Percentiles rank a stretch among this genome's conserved stretches.
Conservation (phyloP, 2,113 vertebrate genomes). For the Sturnira hondurensis region DNA sequence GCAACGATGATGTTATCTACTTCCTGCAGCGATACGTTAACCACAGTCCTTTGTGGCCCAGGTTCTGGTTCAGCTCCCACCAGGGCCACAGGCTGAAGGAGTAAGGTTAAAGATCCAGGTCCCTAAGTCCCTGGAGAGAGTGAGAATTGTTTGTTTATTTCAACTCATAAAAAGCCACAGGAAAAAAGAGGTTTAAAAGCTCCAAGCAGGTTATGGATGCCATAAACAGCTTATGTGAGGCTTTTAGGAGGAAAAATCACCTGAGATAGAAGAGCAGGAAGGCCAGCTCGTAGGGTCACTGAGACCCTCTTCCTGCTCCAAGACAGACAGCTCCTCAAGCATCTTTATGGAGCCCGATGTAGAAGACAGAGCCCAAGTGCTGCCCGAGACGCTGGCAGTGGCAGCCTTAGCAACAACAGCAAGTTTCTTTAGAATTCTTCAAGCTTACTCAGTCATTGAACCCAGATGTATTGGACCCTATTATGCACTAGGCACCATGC, state of each 20-base stretch:
- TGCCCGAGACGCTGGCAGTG: neutral
- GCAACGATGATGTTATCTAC: neutral
- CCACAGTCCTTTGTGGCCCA: neutral
- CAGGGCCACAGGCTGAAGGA: neutral
- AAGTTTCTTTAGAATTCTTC: neutral
- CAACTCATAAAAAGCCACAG: constrained; percentile 13
- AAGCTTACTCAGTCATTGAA: constrained; percentile 21
- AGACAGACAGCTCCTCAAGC: neutral
- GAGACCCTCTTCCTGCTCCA: neutral
- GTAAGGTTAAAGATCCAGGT: neutral
- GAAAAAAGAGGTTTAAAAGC: constrained; percentile 39
- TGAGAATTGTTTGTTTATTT: constrained; percentile 50
- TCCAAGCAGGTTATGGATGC: neutral
- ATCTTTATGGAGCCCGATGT: neutral
- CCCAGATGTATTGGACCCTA: neutral
- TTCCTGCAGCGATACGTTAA: neutral
- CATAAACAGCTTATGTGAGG: constrained; percentile 46
- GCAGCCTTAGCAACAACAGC: neutral
- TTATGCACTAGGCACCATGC: neutral
- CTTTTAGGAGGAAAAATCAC: constrained; percentile 27
- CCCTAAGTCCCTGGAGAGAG: constrained; percentile 28
- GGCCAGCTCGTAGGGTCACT: neutral
- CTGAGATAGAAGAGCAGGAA: neutral
- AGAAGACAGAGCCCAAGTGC: neutral
- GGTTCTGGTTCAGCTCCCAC: neutral